phyloP scores from a whole-genome alignment of 2,888 invertebrate species.

The Resseliella maxima region DNA sequence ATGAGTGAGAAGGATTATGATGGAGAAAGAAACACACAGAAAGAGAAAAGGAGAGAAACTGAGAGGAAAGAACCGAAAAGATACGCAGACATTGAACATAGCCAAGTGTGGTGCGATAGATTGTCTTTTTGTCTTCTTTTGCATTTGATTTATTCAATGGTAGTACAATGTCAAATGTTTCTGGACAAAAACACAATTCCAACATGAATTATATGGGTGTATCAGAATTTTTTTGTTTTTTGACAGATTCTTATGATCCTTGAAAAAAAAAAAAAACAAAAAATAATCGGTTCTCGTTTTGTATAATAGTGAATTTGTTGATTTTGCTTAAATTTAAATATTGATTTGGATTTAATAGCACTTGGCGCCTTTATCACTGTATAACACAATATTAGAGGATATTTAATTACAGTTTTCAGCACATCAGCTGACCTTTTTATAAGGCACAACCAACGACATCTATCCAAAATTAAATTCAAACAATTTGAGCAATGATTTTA shows the following conservation, averaged over 20 bases:
- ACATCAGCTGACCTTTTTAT: neutral
- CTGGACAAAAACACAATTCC: neutral
- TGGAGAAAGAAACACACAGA: too few species aligned
- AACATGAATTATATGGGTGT: neutral
- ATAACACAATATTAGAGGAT: neutral
- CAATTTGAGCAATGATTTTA: neutral
- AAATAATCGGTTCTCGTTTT: neutral
- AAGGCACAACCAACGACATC: neutral
- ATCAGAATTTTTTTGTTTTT: neutral
- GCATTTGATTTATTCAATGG: constrained; percentile 32
- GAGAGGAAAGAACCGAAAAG: neutral
- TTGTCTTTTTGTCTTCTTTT: constrained; percentile 34
- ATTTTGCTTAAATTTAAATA: neutral
- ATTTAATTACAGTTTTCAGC: neutral
- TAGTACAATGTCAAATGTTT: constrained; percentile 48
- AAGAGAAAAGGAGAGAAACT: too few species aligned
- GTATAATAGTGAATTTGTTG: too few species aligned
- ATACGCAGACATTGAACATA: constrained; percentile 24
- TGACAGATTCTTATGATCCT: too few species aligned
- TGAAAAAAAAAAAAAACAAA: neutral
- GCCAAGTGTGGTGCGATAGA: constrained; percentile 10
- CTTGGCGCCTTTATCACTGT: neutral
- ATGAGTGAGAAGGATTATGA: too few species aligned
- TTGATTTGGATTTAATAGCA: neutral
- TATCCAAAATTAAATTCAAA: neutral